Base-by-base conservation (phyloP, 1,140 invertebrate species). In the Drosophila subobscura region DNA sequence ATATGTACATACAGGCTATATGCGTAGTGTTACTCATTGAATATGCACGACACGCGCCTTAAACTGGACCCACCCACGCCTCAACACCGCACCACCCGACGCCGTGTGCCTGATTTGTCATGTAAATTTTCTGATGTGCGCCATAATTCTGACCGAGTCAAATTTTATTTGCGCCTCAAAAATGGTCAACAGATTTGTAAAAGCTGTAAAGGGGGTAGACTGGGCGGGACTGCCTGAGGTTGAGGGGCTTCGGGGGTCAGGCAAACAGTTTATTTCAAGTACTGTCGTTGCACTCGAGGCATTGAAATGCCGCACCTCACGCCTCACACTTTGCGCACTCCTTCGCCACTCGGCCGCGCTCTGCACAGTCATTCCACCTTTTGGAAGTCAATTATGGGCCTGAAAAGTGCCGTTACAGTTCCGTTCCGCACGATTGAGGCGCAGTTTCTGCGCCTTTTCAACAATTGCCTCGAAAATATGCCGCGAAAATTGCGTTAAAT, bases 141-240 rank as follows among this genome's bases (percentile, higher is more conserved):
- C 33, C 33, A 52, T 56, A n/a, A 14, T 29, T n/a, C 10, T 45
- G 60, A 6, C 56, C 46, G 27, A 22, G 23, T 45, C 25, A 58
- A 77, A 57, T 45, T 58, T 44, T 47, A 60, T 81, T 80, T 81
- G 78, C 78, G 77, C 72, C 79, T 70, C 77, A 50, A 59, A 64
- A 76, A 76, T 57, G 79, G 79, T 84, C 80, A 84, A 84, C 65
- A 84, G 65, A 84, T 81, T 77, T 77, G 56, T 54, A 71, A 52
- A 80, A 56, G 47, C 37, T 42, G 54, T 47, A 77, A 63, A 72
- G 45, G 14, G 14, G 12, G 8, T 23, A 45, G 27, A 8, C 20
- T 41, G 14, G 27, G 27, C 8, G 49, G 25, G 29, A 33, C 29
- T 7, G 47, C 2, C 8, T 5, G 64, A 42, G 20, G 49, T 47